A percentile compares a stretch with the other conserved stretches of the same genome.
These are phyloP conservation scores for Bombylius major DNA, from an alignment of 2,888 invertebrate species.

Conservation along the genomic window DNA sequence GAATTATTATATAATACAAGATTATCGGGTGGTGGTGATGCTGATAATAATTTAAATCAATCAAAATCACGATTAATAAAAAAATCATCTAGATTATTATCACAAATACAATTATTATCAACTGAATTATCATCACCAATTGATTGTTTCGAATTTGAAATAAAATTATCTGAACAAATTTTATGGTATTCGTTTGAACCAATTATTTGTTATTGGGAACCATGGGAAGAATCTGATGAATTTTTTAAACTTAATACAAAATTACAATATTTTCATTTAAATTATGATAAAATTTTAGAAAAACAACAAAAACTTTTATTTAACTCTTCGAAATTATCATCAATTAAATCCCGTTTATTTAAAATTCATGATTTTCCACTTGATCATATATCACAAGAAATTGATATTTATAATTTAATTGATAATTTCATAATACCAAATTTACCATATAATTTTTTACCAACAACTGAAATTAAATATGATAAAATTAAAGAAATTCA, in stretches of 20 bases:
- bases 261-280: not conserved
- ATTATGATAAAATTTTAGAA: not conserved
- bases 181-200: not conserved
- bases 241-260: not conserved
- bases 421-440: not conserved
- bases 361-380: not conserved
- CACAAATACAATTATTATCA: too few relatives aligned
- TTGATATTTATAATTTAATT: not conserved
- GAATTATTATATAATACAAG: too few relatives aligned
- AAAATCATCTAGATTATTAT: too few relatives aligned
- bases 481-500: not conserved
- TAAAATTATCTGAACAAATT: not conserved
- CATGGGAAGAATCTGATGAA: not conserved
- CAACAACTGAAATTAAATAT: not conserved
- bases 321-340: too few relatives aligned
- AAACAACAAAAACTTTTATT: not conserved
- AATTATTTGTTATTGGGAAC: slow-evolving; percentile 1
- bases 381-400: not conserved
- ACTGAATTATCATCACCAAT: too few relatives aligned
- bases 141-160: not conserved
- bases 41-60: too few relatives aligned
- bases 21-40: too few relatives aligned
- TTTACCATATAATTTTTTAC: not conserved
- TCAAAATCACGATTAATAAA: too few relatives aligned
- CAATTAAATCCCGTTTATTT: too few relatives aligned